Base-by-base conservation (phyloP, 2,113 vertebrate species). In the Carollia perspicillata region DNA sequence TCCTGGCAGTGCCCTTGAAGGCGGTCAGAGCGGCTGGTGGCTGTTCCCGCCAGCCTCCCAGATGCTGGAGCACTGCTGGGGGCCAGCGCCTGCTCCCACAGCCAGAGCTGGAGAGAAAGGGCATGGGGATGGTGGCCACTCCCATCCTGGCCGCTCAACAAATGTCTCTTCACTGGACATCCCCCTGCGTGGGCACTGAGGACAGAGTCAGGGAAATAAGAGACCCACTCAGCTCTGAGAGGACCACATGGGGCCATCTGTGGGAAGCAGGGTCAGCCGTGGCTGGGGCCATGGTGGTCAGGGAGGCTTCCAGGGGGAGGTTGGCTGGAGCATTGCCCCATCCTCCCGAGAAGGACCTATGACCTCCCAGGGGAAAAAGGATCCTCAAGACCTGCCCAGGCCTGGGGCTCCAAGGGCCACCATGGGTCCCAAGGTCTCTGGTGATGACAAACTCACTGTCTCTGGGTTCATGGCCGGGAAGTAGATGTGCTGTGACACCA, bases 1-100 rank as follows among this genome's bases (percentile, higher is more conserved):
- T 98, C 97, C 97, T 97, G 96, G 97, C 89, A 94, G 55, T 98
- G 97, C 95, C 97, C 97, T 97, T 97, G 97, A 96, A 96, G 95
- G 94, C 78, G 37, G 96, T 95, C 97, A 96, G 94, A 94, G 80
- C 14, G 11, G 80, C 81, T 72, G 35, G 1, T 58, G 53, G 97
- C 96, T 51, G 77, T 96, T 95, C 95, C 96, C 47, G 55, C 96
- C 95, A 75, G 96, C 95, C 89, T 97, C 89, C 96, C 93, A 96
- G 97, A 97, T 97, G 97, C 94, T 53, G 13, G 71, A 51, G 74
- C 81, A 35, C 93, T 60, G 94, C 23, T 53, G 81, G 95, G 84
- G 66, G 71, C 89, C 65, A 13, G 42, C 0, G 14, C 42, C 68
- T 53, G 88, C 69, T 69, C 71, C 68, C 33, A 2, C 42, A 23